Evolutionary conservation across 1,140 invertebrate genomes (phyloP), one percentile per base, ranked within the genome.

Genomic region (Pseudomyrmex sp.): DNA sequence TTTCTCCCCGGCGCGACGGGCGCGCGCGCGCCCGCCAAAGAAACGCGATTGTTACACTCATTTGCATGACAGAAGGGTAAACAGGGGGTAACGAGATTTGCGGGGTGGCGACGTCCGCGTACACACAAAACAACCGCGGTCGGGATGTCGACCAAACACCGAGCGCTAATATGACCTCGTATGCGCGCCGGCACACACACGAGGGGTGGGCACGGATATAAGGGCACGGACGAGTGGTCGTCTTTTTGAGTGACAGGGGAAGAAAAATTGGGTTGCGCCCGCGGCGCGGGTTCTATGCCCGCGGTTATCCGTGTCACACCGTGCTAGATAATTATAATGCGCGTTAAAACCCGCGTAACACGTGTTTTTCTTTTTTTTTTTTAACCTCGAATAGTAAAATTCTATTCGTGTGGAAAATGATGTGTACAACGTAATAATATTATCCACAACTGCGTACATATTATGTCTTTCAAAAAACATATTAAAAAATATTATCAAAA

Each of bases 61-160:
- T 93, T 93, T 93, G 91, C 91, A 93, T 93, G 84, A 93, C 92
- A 92, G 83, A 88, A 85, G 85, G 79, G 88, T 89, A 92, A 92
- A 93, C 92, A 91, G 86, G 79, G 35, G 89, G 76, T 88, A 90
- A 92, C 89, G 79, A 90, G 89, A 91, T 91, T 91, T 90, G 83
- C 69, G 82, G 89, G 84, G 66, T 84, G 88, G 85, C 84, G 88
- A 85, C 86, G 68, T 79, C 74, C 80, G 63, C 82, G 35, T 35
- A 35, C 35, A 87, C 80, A 77, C 70, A 76, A 76, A 85, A 88
- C 85, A 86, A 86, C 82, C 83, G 83, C 84, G 84, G 65, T 84
- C 48, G 76, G 89, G 85, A 85, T 90, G 90, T 89, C 91, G 75
- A 85, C 90, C 89, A 92, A 93, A 92, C 90, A 91, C 76, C 83